Percentiles rank a stretch among this genome's conserved stretches.
Evolutionary conservation across 2,888 invertebrate species (phyloP).

Genomic region (Amorpha juglandis): DNA sequence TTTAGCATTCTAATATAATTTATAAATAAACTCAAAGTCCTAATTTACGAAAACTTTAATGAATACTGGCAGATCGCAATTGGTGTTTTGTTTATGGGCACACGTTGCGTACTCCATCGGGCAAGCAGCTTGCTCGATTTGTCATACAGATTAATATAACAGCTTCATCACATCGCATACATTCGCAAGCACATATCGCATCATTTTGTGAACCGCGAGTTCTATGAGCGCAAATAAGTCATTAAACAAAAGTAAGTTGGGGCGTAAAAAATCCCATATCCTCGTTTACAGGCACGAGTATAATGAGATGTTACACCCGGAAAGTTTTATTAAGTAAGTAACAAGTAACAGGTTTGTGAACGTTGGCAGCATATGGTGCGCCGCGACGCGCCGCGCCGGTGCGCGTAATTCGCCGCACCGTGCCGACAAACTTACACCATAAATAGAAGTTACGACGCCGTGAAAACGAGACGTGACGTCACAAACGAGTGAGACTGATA

Average conservation of each 20-base stretch:
- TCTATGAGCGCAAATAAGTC: slow-evolving; percentile 36
- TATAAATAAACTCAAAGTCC: too few relatives aligned
- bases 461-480: slow-evolving; percentile 32
- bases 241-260: slow-evolving; percentile 56
- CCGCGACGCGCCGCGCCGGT: not conserved
- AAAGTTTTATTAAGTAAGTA: slow-evolving; percentile 51
- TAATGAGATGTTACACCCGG: slow-evolving; percentile 59
- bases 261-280: slow-evolving; percentile 53
- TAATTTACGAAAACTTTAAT: not conserved
- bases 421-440: slow-evolving; percentile 47
- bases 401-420: slow-evolving; percentile 33
- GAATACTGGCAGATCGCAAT: too few relatives aligned
- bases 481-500: slow-evolving; percentile 12
- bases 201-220: not conserved
- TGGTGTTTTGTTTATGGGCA: too few relatives aligned
- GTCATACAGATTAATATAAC: too few relatives aligned
- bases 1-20: not conserved
- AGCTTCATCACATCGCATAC: too few relatives aligned
- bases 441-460: slow-evolving; percentile 43
- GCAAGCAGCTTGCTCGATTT: too few relatives aligned
- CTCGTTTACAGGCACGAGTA: slow-evolving; percentile 49
- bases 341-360: slow-evolving; percentile 40
- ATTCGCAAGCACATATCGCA: not conserved
- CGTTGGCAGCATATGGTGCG: slow-evolving; percentile 28
- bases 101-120: too few relatives aligned